Conservation (phyloP, 2,888 invertebrate species). For the Cephonodes hylas region DNA sequence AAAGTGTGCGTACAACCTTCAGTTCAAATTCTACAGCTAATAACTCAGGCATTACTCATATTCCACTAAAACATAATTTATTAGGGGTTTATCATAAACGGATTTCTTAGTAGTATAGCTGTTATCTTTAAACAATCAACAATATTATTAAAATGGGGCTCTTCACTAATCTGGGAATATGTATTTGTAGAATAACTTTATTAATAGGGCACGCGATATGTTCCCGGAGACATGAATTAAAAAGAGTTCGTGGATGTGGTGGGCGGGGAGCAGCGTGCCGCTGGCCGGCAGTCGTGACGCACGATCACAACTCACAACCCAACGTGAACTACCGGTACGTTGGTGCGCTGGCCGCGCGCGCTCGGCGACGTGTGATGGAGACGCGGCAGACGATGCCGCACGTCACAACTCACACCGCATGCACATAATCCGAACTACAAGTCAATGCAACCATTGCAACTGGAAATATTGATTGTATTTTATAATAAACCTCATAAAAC, state of each 20-base stretch:
- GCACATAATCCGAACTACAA: background rate
- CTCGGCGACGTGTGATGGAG: constrained; percentile 21
- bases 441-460: background rate
- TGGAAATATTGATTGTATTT: background rate
- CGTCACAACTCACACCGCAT: background rate
- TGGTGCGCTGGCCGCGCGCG: too few species aligned
- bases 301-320: constrained; percentile 8
- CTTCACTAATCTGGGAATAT: background rate
- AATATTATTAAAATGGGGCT: background rate
- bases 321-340: constrained; percentile 6
- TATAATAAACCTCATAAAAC: too few species aligned
- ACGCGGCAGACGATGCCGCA: constrained; percentile 23
- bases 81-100: background rate
- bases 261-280: constrained; percentile 38
- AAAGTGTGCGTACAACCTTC: background rate
- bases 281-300: constrained; percentile 23
- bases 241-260: constrained; percentile 43
- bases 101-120: too few species aligned
- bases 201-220: constrained; percentile 51
- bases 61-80: background rate
- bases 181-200: constrained; percentile 28
- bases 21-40: background rate
- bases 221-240: constrained; percentile 52
- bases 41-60: background rate
- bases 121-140: background rate